A percentile compares a stretch with the other conserved stretches of the same genome.
phyloP scores from a whole-genome alignment of 2,888 invertebrate species.

The Seladonia tumulorum region DNA sequence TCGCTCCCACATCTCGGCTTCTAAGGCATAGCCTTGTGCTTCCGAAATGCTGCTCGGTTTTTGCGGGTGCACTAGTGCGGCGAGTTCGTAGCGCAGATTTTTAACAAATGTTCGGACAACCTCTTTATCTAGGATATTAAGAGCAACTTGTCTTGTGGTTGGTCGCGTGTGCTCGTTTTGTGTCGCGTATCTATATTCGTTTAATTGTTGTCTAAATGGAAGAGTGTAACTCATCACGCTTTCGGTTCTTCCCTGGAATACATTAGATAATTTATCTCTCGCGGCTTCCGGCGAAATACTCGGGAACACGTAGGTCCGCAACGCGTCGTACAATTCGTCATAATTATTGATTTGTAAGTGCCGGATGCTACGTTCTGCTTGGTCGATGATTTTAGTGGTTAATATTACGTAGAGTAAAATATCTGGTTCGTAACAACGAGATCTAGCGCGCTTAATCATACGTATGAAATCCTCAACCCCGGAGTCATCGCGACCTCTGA shows the following conservation, averaged over 20 bases:
- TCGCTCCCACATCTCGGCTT: slow-evolving; percentile 7
- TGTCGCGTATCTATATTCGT: slow-evolving; percentile 5
- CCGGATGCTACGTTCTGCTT: not conserved
- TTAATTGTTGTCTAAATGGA: not conserved
- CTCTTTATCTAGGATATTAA: not conserved
- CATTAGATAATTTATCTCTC: not conserved
- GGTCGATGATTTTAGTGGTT: not conserved
- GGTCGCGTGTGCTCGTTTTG: slow-evolving; percentile 6
- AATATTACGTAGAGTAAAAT: not conserved
- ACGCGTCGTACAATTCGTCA: slow-evolving; percentile 3
- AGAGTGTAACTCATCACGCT: slow-evolving; percentile 6
- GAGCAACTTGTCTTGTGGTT: not conserved
- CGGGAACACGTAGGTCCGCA: not conserved
- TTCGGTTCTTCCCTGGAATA: not conserved
- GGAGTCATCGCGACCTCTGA: not conserved
- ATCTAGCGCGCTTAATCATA: not conserved
- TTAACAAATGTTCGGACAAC: not conserved
- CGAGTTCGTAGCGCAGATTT: not conserved
- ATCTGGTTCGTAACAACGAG: not conserved
- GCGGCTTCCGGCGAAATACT: not conserved
- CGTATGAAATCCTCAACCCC: slow-evolving; percentile 16
- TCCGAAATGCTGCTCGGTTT: not conserved
- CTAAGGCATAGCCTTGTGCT: slow-evolving; percentile 19
- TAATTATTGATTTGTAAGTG: slow-evolving; percentile 5
- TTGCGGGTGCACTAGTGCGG: not conserved